Evolutionary conservation across 64 coral and sea anemone species (phyloP).

Genomic region (Dendronephthya gigantea): DNA sequence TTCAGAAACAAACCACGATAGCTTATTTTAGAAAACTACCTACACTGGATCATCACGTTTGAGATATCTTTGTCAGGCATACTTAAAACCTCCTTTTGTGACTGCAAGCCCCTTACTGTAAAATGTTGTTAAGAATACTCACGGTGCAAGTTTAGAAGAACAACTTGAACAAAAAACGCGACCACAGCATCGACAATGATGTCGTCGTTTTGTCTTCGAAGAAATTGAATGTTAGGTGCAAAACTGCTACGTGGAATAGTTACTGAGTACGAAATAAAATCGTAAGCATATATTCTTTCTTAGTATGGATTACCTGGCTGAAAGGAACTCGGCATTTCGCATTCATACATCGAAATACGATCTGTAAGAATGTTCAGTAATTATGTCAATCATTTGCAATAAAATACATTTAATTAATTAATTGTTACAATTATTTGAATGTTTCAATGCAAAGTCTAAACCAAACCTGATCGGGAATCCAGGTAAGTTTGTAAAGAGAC

Average conservation of each 20-base stretch:
- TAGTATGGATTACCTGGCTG: conserved; percentile 42
- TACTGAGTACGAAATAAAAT: background rate
- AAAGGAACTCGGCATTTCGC: conserved; percentile 78
- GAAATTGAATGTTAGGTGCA: background rate
- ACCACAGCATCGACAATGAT: conserved; percentile 96
- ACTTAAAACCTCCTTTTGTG: too few relatives aligned
- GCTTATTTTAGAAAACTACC: too few relatives aligned
- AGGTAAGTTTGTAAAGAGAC: conserved; percentile 69
- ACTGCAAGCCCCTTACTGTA: too few relatives aligned
- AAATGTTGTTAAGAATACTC: conserved; percentile 9
- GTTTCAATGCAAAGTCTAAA: background rate
- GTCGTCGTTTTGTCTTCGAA: conserved; percentile 63
- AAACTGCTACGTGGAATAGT: background rate
- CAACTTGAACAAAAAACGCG: conserved; percentile 91
- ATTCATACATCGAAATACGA: conserved; percentile 67
- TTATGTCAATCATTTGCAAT: too few relatives aligned
- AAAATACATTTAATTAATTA: too few relatives aligned
- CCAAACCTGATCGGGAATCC: conserved; percentile 89
- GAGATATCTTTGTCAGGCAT: too few relatives aligned
- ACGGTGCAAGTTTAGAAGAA: conserved; percentile 65
- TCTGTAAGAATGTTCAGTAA: conserved; percentile 43
- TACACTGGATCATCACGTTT: too few relatives aligned
- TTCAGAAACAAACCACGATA: too few relatives aligned
- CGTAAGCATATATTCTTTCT: background rate
- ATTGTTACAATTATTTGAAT: too few relatives aligned